Evolutionary conservation across 1,140 invertebrate genomes (phyloP).

Genomic region (Brachystomella parvula): DNA sequence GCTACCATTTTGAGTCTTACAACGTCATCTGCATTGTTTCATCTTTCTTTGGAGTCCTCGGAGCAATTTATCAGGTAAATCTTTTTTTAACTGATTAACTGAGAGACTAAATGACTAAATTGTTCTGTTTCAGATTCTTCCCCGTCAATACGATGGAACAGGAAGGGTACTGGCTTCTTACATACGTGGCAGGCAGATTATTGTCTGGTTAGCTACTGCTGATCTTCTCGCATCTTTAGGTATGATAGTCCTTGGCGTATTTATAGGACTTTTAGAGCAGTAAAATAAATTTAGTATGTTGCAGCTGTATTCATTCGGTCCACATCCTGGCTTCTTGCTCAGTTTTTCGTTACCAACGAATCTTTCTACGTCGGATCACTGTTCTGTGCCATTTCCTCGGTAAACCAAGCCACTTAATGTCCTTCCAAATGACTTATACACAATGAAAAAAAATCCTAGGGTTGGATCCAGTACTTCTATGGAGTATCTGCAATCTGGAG

Average conservation of each 20-base stretch:
- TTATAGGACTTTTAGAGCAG: background rate
- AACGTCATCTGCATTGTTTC: slow-evolving; percentile 64
- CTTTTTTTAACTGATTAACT: background rate
- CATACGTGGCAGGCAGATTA: slow-evolving; percentile 58
- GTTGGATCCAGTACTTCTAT: slow-evolving; percentile 76
- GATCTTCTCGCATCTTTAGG: slow-evolving; percentile 67
- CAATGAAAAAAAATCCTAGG: slow-evolving; percentile 45
- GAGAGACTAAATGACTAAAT: slow-evolving; percentile 9
- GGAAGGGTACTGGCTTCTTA: slow-evolving; percentile 51
- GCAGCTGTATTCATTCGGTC: slow-evolving; percentile 64
- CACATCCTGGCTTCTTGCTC: slow-evolving; percentile 58
- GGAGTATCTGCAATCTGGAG: slow-evolving; percentile 77
- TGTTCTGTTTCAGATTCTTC: slow-evolving; percentile 46
- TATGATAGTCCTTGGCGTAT: slow-evolving; percentile 38
- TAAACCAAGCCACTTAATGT: slow-evolving; percentile 44
- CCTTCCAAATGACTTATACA: slow-evolving; percentile 10
- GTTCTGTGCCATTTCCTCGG: slow-evolving; percentile 64
- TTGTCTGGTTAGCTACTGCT: slow-evolving; percentile 66
- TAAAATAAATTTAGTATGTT: slow-evolving; percentile 22
- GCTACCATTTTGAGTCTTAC: slow-evolving; percentile 61
- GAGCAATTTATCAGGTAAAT: slow-evolving; percentile 62
- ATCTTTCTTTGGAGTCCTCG: slow-evolving; percentile 60
- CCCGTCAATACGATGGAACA: slow-evolving; percentile 43
- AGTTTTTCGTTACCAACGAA: slow-evolving; percentile 48
- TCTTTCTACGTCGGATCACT: slow-evolving; percentile 56